A percentile compares a stretch with the other conserved stretches of the same genome.
Evolutionary conservation across 2,797 vertebrate species (phyloP).

Genomic region (Helostoma temminkii): DNA sequence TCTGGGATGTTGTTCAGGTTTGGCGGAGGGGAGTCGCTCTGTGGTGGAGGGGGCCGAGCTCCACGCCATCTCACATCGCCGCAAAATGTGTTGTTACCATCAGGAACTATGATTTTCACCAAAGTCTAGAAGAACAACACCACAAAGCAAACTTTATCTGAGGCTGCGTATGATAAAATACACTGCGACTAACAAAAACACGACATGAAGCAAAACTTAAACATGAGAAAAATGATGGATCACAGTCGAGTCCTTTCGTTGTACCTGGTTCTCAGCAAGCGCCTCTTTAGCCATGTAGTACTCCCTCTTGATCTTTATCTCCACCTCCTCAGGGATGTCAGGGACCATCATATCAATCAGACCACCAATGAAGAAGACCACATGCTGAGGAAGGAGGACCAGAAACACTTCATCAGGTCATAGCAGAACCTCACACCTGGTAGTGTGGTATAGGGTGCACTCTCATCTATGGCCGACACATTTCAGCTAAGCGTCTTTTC

Average conservation of each 20-base stretch:
- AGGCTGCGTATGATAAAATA: not conserved
- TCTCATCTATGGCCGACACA: too few species aligned
- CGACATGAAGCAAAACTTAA: too few species aligned
- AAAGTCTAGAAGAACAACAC: conserved; percentile 49
- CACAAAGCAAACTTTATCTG: not conserved
- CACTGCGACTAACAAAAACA: not conserved
- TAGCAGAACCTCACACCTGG: not conserved
- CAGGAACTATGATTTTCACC: conserved; percentile 22
- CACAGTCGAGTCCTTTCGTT: too few species aligned
- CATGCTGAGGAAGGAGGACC: conserved; percentile 72
- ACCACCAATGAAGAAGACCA: conserved; percentile 83
- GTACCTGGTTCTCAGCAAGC: conserved; percentile 82
- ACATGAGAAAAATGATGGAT: not conserved
- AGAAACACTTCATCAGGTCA: not conserved
- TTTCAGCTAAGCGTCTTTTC: too few species aligned
- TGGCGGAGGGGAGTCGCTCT: conserved; percentile 4
- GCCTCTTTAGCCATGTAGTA: conserved; percentile 85
- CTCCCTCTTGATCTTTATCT: conserved; percentile 86
- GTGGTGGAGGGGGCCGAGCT: not conserved
- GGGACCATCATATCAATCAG: conserved; percentile 85
- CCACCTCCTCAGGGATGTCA: conserved; percentile 83
- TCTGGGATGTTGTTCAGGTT: conserved; percentile 24
- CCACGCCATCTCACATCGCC: conserved; percentile 6
- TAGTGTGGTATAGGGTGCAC: too few species aligned
- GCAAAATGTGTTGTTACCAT: not conserved